A percentile compares a stretch with the other conserved stretches of the same genome.
Evolutionary conservation across 35 echinoderm and acorn worm genomes (phyloP).

Genomic region (Strongylocentrotus purpuratus): DNA sequence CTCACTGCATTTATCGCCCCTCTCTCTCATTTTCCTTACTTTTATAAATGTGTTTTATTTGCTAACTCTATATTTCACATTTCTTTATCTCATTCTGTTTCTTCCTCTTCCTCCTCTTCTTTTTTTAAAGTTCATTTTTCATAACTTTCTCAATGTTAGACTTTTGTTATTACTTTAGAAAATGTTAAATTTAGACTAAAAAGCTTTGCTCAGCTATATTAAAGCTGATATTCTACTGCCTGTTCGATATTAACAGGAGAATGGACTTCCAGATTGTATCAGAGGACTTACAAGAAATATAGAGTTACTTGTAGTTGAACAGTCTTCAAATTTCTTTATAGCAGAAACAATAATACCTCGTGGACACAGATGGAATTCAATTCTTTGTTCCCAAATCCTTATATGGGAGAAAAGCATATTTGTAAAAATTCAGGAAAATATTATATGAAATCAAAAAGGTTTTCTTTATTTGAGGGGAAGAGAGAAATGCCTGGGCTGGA

Average conservation of each 20-base stretch:
- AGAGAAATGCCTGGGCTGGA: background rate
- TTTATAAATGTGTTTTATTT: too few species aligned
- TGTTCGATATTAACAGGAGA: background rate
- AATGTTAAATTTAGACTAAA: too few species aligned
- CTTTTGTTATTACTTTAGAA: background rate
- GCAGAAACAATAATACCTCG: background rate
- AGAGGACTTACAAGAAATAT: background rate
- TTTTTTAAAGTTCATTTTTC: background rate
- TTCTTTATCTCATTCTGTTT: background rate
- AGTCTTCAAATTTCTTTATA: constrained; percentile 13
- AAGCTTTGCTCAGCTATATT: background rate
- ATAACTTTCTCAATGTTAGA: background rate
- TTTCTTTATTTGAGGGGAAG: background rate
- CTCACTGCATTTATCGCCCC: too few species aligned
- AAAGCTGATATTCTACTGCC: background rate
- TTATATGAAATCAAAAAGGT: background rate
- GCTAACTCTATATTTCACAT: too few species aligned
- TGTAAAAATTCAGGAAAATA: background rate
- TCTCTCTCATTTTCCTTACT: too few species aligned
- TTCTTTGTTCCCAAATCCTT: background rate
- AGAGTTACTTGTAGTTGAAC: background rate
- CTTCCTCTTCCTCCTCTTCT: background rate
- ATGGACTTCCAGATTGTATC: background rate
- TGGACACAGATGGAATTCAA: background rate
- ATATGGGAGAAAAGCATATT: background rate